phyloP scores from a whole-genome alignment of 2,797 vertebrate genomes.

The Sciaenops ocellatus region DNA sequence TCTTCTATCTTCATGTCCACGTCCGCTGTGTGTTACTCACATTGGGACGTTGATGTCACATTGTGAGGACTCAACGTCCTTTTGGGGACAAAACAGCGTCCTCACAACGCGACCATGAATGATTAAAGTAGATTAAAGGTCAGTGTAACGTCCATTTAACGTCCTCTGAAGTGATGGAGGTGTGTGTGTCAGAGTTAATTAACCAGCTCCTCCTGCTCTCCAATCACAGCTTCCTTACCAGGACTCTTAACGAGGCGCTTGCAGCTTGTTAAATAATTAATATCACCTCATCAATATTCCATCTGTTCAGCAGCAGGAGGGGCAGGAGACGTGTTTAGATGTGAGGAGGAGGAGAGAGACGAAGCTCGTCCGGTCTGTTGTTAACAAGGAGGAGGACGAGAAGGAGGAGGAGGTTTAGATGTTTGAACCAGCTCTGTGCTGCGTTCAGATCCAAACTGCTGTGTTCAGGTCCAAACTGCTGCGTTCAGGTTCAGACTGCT shows the following conservation, averaged over 20 bases:
- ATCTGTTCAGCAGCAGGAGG: constrained; percentile 61
- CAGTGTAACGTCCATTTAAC: no score
- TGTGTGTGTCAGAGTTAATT: constrained; percentile 24
- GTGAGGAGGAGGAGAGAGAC: constrained; percentile 18
- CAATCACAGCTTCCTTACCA: constrained; percentile 61
- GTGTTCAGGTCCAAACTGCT: not conserved
- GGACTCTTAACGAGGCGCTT: constrained; percentile 74
- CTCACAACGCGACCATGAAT: no score
- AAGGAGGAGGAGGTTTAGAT: constrained; percentile 31
- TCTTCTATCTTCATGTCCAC: no score
- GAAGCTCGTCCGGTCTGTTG: constrained; percentile 27
- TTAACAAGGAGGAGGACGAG: not conserved
- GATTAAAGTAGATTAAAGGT: no score
- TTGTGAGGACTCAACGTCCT: no score
- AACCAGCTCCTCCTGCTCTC: constrained; percentile 35
- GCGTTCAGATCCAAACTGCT: not conserved
- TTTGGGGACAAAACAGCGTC: no score
- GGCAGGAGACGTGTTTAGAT: constrained; percentile 44
- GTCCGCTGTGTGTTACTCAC: no score
- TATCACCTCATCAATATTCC: constrained; percentile 81
- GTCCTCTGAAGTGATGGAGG: no score
- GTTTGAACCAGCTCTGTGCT: not conserved
- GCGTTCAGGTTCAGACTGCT: no score
- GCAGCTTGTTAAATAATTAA: constrained; percentile 83
- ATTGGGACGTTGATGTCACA: no score